Base-by-base conservation (phyloP, 2,888 invertebrate species). In the Geotrupes spiniger region DNA sequence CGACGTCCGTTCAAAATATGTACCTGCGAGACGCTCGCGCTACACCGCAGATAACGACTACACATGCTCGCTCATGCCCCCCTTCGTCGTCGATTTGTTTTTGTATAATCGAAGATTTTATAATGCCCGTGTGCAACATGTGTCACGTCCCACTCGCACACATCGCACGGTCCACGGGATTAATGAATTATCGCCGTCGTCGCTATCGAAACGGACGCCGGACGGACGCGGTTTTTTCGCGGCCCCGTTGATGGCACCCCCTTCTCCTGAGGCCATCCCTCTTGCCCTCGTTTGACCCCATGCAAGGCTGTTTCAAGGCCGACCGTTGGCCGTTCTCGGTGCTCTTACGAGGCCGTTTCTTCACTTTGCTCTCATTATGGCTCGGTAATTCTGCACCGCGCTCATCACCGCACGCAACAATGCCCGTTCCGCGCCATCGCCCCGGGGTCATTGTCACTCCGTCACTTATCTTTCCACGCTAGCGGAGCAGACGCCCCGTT, bases 221-320 rank as follows among this genome's bases (percentile, higher is more conserved):
- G n/a, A n/a, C n/a, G n/a, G n/a, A n/a, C n/a, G n/a, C n/a, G 21
- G 21, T 5, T 33, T 33, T 33, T 29, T 29, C n/a, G 33, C 14
- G 14, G 33, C 33, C 14, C 15, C 33, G 33, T 33, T 33, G 33
- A 14, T 33, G 11, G 33, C 33, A 33, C 15, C 33, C 33, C 33
- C 14, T 38, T 38, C 25, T 38, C 25, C 25, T 4, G n/a, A n/a
- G n/a, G 11, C 16, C 38, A 17, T 38, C 25, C 25, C 25, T 11
- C 21, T 49, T 61, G 63, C 60, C 64, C 64, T 63, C 62, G 56
- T 56, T 61, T 68, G 67, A 69, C 71, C 68, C 68, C 61, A n/a
- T 61, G 64, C 72, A 74, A 74, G 74, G 74, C 72, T 71, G 73
- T 73, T 73, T 63, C 74, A 74, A 74, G 74, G 74, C 67, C 74